Percentiles rank a stretch among this genome's conserved stretches.
Evolutionary conservation across 2,113 vertebrate species (phyloP).

Genomic region (Fulica atra): DNA sequence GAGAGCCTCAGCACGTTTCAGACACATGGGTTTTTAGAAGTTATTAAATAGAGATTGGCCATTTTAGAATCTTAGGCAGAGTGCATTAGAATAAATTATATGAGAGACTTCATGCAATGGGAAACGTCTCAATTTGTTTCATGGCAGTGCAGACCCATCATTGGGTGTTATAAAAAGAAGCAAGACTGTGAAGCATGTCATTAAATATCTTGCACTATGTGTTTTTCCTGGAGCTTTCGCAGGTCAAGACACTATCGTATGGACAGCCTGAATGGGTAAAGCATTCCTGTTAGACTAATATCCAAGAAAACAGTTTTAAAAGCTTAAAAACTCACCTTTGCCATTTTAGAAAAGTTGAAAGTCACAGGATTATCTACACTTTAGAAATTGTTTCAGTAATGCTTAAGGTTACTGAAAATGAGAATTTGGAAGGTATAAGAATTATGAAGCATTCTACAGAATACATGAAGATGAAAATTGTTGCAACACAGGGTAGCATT

Average conservation of each 20-base stretch:
- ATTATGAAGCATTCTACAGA: slow-evolving; percentile 3
- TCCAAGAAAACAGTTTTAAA: neutral
- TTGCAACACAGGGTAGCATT: neutral
- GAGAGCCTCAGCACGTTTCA: neutral
- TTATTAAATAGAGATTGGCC: slow-evolving; percentile 32
- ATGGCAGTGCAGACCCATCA: neutral
- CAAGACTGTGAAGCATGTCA: neutral
- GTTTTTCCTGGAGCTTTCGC: neutral
- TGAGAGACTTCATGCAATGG: neutral
- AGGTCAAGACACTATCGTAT: neutral
- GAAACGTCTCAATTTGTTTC: neutral
- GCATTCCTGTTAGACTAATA: neutral
- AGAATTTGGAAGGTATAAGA: neutral
- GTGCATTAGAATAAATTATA: slow-evolving; percentile 48
- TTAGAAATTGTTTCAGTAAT: neutral
- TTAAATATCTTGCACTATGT: neutral
- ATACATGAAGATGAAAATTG: neutral
- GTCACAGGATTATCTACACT: neutral
- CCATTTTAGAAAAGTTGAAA: neutral
- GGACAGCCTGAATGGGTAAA: neutral
- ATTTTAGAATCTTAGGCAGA: slow-evolving; percentile 30
- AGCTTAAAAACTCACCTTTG: neutral
- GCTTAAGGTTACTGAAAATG: neutral
- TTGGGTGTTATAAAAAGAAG: neutral
- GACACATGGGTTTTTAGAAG: slow-evolving; percentile 6